Conservation (phyloP, 2,113 vertebrate species). For the Panthera uncia region DNA sequence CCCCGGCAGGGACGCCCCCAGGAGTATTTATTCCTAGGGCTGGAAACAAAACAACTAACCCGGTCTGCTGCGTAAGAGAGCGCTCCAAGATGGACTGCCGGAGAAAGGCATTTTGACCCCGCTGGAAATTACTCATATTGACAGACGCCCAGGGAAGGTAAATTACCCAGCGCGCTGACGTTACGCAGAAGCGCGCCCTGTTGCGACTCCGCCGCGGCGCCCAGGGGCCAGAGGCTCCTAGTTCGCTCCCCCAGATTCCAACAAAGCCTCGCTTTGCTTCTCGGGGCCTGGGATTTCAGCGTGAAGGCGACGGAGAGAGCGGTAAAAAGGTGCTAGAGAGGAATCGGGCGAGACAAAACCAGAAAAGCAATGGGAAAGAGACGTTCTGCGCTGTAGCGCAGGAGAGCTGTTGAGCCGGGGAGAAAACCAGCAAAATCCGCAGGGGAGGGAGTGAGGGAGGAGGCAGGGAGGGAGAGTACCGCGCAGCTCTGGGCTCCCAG, state of each 20-base stretch:
- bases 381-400: background rate
- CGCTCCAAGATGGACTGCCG: slow-evolving; percentile 76
- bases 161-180: slow-evolving; percentile 69
- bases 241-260: slow-evolving; percentile 40
- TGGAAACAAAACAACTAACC: slow-evolving; percentile 75
- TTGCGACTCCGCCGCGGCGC: background rate
- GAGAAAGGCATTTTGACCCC: slow-evolving; percentile 83
- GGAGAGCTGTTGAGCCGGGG: background rate
- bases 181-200: slow-evolving; percentile 61
- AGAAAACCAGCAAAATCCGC: background rate
- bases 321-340: background rate
- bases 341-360: background rate
- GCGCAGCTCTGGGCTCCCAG: slow-evolving; percentile 76
- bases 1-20: slow-evolving; percentile 44
- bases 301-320: background rate
- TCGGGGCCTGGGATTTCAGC: slow-evolving; percentile 69
- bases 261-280: slow-evolving; percentile 60
- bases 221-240: slow-evolving; percentile 63
- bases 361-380: background rate
- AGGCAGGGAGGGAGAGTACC: slow-evolving; percentile 66
- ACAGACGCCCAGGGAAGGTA: slow-evolving; percentile 84
- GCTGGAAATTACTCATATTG: slow-evolving; percentile 81
- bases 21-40: slow-evolving; percentile 66
- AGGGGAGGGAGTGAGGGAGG: background rate
- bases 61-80: slow-evolving; percentile 65